These are phyloP conservation scores for Pelmatolapia mariae DNA, from an alignment of 2,113 vertebrate species.

Conservation along the genomic window DNA sequence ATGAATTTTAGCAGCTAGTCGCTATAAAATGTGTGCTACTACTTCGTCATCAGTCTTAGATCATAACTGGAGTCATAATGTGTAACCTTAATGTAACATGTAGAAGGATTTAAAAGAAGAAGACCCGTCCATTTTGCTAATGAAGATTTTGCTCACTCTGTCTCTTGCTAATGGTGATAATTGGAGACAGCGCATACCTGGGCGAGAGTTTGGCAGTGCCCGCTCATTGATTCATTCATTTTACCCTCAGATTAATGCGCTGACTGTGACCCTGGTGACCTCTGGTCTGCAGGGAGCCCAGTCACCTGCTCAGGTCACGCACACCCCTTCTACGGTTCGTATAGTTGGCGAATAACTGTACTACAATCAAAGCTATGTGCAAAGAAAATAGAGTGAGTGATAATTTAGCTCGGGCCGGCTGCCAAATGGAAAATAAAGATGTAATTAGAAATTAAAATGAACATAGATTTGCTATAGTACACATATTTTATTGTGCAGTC, in stretches of 20 bases:
- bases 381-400: neutral
- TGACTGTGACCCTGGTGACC: conserved; percentile 10
- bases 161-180: conserved; percentile 1
- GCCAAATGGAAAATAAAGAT: conserved; percentile 41
- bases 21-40: neutral
- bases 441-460: conserved; percentile 38
- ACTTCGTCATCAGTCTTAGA: neutral
- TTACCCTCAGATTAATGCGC: conserved; percentile 30
- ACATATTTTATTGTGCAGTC: conserved; percentile 11
- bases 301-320: neutral
- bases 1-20: neutral
- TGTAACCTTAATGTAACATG: neutral
- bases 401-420: neutral
- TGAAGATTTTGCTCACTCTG: neutral
- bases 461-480: conserved; percentile 25
- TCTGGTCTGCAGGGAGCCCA: neutral
- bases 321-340: neutral
- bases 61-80: neutral
- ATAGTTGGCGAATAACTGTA: neutral
- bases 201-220: conserved; percentile 1
- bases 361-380: neutral
- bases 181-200: neutral
- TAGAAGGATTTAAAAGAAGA: neutral
- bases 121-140: neutral
- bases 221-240: conserved; percentile 22